Conservation (phyloP, 2,113 vertebrate species). For the Hyperoodon ampullatus region DNA sequence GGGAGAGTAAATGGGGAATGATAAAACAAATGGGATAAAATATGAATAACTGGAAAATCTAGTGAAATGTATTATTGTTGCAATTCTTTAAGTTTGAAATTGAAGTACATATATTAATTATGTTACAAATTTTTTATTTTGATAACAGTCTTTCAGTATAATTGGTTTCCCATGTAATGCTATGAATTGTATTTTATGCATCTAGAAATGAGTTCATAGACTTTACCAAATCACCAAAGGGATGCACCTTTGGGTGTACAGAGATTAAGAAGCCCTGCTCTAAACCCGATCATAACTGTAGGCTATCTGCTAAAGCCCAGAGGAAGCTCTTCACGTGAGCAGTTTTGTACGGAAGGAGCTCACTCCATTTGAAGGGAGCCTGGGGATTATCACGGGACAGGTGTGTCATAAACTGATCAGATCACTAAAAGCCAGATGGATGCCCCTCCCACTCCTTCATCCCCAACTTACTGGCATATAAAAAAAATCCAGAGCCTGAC, state of each 20-base stretch:
- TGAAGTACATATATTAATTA: neutral
- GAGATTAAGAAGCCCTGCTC: neutral
- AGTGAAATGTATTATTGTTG: neutral
- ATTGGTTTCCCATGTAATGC: neutral
- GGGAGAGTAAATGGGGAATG: neutral
- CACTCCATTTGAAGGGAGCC: neutral
- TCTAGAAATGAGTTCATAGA: neutral
- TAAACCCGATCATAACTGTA: neutral
- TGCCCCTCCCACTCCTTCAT: neutral
- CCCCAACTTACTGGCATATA: neutral
- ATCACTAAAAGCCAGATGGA: neutral
- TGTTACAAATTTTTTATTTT: neutral
- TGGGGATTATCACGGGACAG: neutral
- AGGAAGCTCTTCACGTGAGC: neutral
- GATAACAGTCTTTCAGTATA: neutral
- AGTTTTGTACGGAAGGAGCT: neutral
- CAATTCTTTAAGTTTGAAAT: neutral
- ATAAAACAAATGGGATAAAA: constrained; percentile 3
- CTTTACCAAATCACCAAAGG: neutral
- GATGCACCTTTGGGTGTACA: neutral
- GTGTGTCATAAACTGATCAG: neutral
- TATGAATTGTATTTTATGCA: neutral
- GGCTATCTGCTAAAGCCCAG: neutral
- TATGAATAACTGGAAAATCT: neutral
- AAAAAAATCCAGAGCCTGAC: neutral